Evolutionary conservation across 2,888 invertebrate genomes (phyloP), one percentile per base, ranked within the genome.

Genomic region (Drosophila austrosaltans): DNA sequence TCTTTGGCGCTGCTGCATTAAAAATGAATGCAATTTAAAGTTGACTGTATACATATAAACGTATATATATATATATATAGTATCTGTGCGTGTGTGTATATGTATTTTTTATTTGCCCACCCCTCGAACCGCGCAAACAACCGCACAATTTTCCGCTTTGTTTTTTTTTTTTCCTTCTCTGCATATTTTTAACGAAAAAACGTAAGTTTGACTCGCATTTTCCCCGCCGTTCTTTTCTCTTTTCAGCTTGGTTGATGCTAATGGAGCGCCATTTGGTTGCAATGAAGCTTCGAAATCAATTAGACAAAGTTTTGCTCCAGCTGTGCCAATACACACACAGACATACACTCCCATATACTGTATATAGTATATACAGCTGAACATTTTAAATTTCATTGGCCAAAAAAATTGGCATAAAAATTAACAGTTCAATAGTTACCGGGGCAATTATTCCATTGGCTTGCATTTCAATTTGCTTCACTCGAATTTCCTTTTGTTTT

Each of bases 11-110:
- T 69, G 81, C 65, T 83, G 88, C 86, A 88, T 88, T 88, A 88
- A 88, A 89, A 78, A 88, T 89, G 84, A 81, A 89, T 88, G 89
- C 86, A 86, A 87, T 88, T 82, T 82, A 83, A 84, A 81, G 82
- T 85, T 77, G 69, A 72, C 53, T 48, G 8, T 36, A 36, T 36
- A 28, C 28, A 28, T 3, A 28, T 4, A 28, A 4, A 28, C 28
- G 10, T 36, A 8, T 10, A 36, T 36, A n/a, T n/a, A 32, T 32
- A 32, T 36, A 8, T 36, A 8, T 36, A 36, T 36, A 36, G 36
- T 36, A 36, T 36, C 36, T 36, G 36, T 30, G 42, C 39, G 32
- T 25, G 53, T 63, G 62, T 63, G 68, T 71, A 40, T 66, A 66
- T 53, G 62, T 42, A 65, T 70, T 69, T 66, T 42, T 53, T 63